A percentile compares a stretch with the other conserved stretches of the same genome.
phyloP scores from a whole-genome alignment of 2,113 vertebrate genomes.

The Microcebus jonahi region DNA sequence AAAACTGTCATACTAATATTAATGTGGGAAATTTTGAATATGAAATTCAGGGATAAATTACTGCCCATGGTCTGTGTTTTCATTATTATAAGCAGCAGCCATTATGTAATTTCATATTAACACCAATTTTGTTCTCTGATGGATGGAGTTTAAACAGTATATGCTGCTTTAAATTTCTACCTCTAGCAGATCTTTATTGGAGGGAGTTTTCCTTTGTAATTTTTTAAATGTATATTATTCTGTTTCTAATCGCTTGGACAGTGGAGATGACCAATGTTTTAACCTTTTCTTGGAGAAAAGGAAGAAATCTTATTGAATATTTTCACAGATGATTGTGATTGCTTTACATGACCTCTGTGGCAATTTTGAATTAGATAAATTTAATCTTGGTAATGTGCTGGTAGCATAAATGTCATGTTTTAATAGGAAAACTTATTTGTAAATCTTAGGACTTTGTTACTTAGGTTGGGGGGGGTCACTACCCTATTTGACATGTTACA shows the following conservation, averaged over 20 bases:
- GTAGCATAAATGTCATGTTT: not conserved
- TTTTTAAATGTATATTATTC: not conserved
- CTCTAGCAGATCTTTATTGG: conserved; percentile 70
- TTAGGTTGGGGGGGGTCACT: not conserved
- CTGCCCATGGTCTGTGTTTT: conserved; percentile 62
- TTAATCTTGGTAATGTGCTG: conserved; percentile 59
- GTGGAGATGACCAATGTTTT: conserved; percentile 57
- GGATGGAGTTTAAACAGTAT: conserved; percentile 62
- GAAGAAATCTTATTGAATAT: conserved; percentile 16
- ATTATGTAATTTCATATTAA: conserved; percentile 50
- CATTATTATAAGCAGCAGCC: conserved; percentile 56
- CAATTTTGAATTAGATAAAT: conserved; percentile 39
- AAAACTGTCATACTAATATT: conserved; percentile 44
- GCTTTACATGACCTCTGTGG: conserved; percentile 54
- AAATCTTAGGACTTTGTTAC: not conserved
- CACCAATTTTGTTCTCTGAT: not conserved
- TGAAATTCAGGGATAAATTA: conserved; percentile 73
- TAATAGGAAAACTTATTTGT: conserved; percentile 26
- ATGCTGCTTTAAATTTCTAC: conserved; percentile 76
- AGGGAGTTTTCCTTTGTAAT: conserved; percentile 60
- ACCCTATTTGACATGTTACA: not conserved
- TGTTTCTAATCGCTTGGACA: conserved; percentile 52
- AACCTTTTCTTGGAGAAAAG: conserved; percentile 69
- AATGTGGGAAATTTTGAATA: conserved; percentile 43
- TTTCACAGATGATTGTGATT: conserved; percentile 64